Conservation (phyloP, 2,888 invertebrate species). For the Ethmia dodecea region DNA sequence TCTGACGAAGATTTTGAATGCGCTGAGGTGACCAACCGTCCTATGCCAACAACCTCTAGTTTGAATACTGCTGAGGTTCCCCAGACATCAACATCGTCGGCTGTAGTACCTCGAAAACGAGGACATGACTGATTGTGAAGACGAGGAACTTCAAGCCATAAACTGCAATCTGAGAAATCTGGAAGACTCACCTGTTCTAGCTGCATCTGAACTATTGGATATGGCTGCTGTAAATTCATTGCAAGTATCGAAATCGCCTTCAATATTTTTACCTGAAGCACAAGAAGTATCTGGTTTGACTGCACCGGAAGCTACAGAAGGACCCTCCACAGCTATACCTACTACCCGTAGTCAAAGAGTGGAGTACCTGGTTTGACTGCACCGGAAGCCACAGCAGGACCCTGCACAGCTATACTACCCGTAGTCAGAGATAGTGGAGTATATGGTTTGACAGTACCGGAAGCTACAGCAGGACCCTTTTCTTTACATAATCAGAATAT, state of each 20-base stretch:
- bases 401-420: slow-evolving; percentile 12
- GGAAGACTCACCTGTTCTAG: background rate
- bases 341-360: background rate
- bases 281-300: background rate
- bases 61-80: slow-evolving; percentile 17
- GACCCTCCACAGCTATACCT: background rate
- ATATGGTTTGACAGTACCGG: background rate
- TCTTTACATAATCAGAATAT: too few relatives aligned
- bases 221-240: too few relatives aligned
- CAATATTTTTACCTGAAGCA: too few relatives aligned
- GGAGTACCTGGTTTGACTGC: background rate
- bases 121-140: slow-evolving; percentile 13
- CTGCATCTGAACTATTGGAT: too few relatives aligned
- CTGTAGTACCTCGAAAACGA: too few relatives aligned
- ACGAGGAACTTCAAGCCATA: background rate
- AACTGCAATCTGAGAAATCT: background rate
- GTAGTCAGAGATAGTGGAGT: slow-evolving; percentile 4
- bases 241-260: too few relatives aligned
- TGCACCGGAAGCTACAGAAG: background rate
- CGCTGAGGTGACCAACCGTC: background rate
- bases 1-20: slow-evolving; percentile 21
- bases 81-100: slow-evolving; percentile 7
- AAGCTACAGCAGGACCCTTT: too few relatives aligned
- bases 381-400: slow-evolving; percentile 1
- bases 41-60: slow-evolving; percentile 17